Evolutionary conservation across 1,140 invertebrate species (phyloP), one percentile per base, ranked within the genome.

Genomic region (Hestina assimilis): DNA sequence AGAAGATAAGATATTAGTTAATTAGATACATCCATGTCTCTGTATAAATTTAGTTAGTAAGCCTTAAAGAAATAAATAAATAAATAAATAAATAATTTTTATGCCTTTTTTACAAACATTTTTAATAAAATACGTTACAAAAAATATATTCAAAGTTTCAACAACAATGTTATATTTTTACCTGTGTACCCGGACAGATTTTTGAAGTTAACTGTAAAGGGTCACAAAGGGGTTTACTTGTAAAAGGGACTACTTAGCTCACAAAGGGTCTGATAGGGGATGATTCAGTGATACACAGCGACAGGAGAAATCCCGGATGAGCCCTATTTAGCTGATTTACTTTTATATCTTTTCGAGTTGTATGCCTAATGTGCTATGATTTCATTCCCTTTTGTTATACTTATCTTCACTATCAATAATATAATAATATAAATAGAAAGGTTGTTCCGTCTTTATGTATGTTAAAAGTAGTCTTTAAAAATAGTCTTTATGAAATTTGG

Each of bases 221-320:
- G 65, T 68, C 70, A 72, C 71, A 74, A 79, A 71, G 73, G n/a
- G 71, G 58, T 69, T 59, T 64, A 58, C 58, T 70, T 66, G 56
- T 66, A 64, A 66, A 76, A 76, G 72, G 67, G 69, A 59, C 68
- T 75, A 67, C 59, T 67, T 67, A 69, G 59, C 66, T 68, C 56
- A 69, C 69, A 69, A 76, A 76, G 66, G 72, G 63, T 65, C 73
- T 75, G 72, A 72, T 79, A 75, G 53, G 69, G 71, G 70, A 73
- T 77, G 66, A 75, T 73, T 69, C 69, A 47, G 55, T 70, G 68
- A 77, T 76, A 69, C 63, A 45, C 70, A 65, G 65, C 66, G 65
- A 78, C 70, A 70, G 67, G 61, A 59, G 54, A 66, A 65, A 74
- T 69, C 59, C 68, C 69, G 60, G 72, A 72, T 79, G 66, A 79